These are phyloP conservation scores for Drosophila subquinaria DNA, from an alignment of 2,888 invertebrate genomes.

Conservation along the genomic window DNA sequence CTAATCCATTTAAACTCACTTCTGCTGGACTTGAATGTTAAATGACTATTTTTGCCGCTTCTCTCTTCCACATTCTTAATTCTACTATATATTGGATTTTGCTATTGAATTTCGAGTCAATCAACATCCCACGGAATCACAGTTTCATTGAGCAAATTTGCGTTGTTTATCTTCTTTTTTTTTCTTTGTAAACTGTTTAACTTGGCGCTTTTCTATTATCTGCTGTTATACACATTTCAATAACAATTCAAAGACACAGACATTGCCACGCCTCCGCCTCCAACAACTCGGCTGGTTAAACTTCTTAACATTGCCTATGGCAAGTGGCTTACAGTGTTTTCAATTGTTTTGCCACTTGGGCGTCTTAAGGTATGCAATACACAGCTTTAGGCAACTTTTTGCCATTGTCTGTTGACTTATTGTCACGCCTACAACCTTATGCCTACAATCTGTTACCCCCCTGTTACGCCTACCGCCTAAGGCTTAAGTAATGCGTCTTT, in stretches of 20 bases:
- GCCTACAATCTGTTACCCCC: too few relatives aligned
- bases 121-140: slow-evolving; percentile 30
- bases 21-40: neutral
- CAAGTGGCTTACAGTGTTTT: slow-evolving; percentile 62
- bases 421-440: slow-evolving; percentile 27
- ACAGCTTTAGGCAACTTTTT: slow-evolving; percentile 33
- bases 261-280: slow-evolving; percentile 28
- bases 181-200: slow-evolving; percentile 37
- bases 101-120: slow-evolving; percentile 26
- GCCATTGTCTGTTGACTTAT: slow-evolving; percentile 53
- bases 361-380: slow-evolving; percentile 41
- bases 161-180: slow-evolving; percentile 4
- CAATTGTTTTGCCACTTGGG: slow-evolving; percentile 47
- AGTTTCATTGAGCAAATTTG: slow-evolving; percentile 41
- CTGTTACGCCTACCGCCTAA: slow-evolving; percentile 11
- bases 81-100: slow-evolving; percentile 6
- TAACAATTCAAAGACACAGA: slow-evolving; percentile 26
- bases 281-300: slow-evolving; percentile 21
- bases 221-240: slow-evolving; percentile 18
- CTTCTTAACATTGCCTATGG: slow-evolving; percentile 37
- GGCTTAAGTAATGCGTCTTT: slow-evolving; percentile 60
- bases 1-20: neutral
- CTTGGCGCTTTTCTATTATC: slow-evolving; percentile 20
- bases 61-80: neutral
- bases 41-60: neutral